Conservation (phyloP, 2,797 vertebrate species). For the Eulemur rubriventer region DNA sequence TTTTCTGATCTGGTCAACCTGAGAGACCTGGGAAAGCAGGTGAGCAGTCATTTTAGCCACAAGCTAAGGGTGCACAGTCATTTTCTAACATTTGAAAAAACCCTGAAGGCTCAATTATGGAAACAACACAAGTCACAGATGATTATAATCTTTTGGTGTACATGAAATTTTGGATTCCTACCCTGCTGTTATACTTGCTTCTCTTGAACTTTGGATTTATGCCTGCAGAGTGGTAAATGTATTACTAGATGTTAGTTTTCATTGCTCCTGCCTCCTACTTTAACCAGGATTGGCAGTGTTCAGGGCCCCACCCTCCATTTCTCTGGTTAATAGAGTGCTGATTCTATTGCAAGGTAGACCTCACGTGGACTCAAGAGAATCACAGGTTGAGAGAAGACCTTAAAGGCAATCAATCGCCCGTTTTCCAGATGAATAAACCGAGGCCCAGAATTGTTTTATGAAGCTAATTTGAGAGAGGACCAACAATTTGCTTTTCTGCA, state of each 20-base stretch:
- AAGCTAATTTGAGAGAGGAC: not conserved
- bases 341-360: not conserved
- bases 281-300: not conserved
- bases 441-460: not conserved
- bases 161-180: not conserved
- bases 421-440: conserved; percentile 30
- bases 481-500: not conserved
- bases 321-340: not conserved
- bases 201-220: not conserved
- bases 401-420: not conserved
- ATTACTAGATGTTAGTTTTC: not conserved
- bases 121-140: not conserved
- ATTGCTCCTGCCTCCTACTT: not conserved
- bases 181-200: not conserved
- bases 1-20: not conserved
- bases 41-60: not conserved
- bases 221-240: not conserved
- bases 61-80: not conserved
- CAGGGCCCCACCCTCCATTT: not conserved
- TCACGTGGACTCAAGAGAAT: not conserved
- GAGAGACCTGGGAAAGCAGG: not conserved
- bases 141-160: not conserved
- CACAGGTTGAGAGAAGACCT: not conserved
- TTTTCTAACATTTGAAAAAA: not conserved
- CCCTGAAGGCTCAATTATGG: not conserved